These are phyloP conservation scores for Tenthredo livida DNA, from an alignment of 2,888 invertebrate species.

Conservation along the genomic window DNA sequence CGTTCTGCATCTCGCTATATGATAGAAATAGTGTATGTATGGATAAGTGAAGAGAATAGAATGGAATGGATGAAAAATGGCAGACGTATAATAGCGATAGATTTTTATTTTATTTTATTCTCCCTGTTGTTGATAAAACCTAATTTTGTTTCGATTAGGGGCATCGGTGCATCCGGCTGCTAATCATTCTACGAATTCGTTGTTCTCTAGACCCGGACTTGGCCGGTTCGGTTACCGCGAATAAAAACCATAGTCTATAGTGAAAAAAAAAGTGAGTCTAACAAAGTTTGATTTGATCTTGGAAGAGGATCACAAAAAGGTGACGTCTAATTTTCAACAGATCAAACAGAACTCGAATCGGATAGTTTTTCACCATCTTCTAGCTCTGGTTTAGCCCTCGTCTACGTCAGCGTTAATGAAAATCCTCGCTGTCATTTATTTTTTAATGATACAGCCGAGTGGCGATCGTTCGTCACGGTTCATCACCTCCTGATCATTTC, in stretches of 20 bases:
- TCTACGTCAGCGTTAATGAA: conserved; percentile 15
- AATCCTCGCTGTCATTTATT: conserved; percentile 34
- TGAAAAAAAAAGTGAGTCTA: neutral
- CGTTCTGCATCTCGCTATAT: neutral
- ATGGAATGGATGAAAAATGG: neutral
- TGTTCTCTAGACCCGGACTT: conserved; percentile 20
- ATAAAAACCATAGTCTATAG: conserved; percentile 6
- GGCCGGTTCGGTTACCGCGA: neutral
- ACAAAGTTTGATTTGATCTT: conserved; percentile 36
- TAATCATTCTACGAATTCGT: conserved; percentile 26
- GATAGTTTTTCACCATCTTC: neutral
- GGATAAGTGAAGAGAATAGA: neutral
- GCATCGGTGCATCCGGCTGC: conserved; percentile 15
- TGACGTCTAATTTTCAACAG: conserved; percentile 50
- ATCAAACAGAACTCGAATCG: conserved; percentile 43
- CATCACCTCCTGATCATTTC: conserved; percentile 21
- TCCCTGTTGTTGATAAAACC: neutral
- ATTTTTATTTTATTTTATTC: neutral
- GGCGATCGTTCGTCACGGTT: conserved; percentile 37
- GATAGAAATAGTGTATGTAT: neutral
- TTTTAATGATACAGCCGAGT: conserved; percentile 32
- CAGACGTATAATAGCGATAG: neutral
- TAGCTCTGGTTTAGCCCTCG: neutral
- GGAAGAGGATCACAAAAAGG: conserved; percentile 35
- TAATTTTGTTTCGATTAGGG: neutral